A percentile compares a stretch with the other conserved stretches of the same genome.
phyloP scores from a whole-genome alignment of 2,888 invertebrate species.

The Synanthedon tipuliformis region DNA sequence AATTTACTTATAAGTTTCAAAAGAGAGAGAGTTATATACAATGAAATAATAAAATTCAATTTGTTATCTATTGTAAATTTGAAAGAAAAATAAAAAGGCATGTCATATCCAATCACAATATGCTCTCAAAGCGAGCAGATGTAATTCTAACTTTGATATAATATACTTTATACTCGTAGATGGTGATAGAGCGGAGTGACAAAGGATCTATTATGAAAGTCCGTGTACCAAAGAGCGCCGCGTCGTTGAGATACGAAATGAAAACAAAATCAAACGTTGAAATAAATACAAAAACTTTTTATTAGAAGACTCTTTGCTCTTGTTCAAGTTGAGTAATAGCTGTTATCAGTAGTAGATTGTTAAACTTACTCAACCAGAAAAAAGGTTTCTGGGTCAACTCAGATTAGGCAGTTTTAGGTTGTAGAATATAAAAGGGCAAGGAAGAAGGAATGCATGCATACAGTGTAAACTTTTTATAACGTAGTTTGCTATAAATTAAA shows the following conservation, averaged over 20 bases:
- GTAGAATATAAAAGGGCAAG: too few relatives aligned
- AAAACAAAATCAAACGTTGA: neutral
- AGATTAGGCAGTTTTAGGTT: too few relatives aligned
- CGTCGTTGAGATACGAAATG: neutral
- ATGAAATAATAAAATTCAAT: too few relatives aligned
- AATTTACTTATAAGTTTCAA: too few relatives aligned
- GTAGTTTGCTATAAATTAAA: too few relatives aligned
- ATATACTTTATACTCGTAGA: neutral
- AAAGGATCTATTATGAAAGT: constrained; percentile 2
- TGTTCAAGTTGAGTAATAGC: neutral
- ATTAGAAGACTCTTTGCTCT: neutral
- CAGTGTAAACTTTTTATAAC: too few relatives aligned
- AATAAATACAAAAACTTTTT: neutral
- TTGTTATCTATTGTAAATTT: too few relatives aligned
- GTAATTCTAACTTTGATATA: neutral
- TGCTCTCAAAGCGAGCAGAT: neutral
- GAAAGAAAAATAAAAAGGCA: too few relatives aligned
- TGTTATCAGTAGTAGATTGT: neutral
- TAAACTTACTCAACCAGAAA: neutral
- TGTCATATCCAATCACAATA: neutral
- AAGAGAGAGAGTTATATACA: too few relatives aligned
- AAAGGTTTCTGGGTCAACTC: neutral
- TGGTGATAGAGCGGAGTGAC: neutral
- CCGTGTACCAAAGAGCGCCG: neutral
- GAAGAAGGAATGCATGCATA: constrained; percentile 2